phyloP scores from a whole-genome alignment of 2,797 vertebrate genomes.

The Enteromius viviparus region DNA sequence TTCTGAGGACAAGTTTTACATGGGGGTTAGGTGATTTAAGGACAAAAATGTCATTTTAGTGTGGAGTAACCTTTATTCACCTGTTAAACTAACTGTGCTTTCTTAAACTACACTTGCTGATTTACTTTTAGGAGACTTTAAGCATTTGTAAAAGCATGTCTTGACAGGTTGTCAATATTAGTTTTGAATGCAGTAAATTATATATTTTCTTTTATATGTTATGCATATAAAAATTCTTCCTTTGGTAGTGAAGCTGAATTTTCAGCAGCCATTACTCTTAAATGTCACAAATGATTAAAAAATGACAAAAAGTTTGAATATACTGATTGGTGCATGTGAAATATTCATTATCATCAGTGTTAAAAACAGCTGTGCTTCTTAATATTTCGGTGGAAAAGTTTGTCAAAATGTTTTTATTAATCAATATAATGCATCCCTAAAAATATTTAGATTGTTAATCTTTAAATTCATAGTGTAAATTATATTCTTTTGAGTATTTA shows the following conservation, averaged over 20 bases:
- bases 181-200: not conserved
- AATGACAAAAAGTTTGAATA: not conserved
- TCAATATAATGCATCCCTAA: not conserved
- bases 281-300: not conserved
- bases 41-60: no score
- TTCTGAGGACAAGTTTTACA: no score
- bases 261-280: not conserved
- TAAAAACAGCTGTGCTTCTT: not conserved
- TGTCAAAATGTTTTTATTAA: not conserved
- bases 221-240: not conserved
- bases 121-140: not conserved
- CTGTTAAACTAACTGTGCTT: not conserved
- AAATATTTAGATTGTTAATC: no score
- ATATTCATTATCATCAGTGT: not conserved
- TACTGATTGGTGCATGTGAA: not conserved
- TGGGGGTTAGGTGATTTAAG: no score
- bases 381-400: not conserved
- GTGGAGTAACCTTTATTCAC: no score
- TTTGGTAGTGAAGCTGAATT: not conserved
- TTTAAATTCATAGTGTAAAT: not conserved
- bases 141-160: not conserved
- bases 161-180: not conserved
- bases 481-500: not conserved
- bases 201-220: not conserved
- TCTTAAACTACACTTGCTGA: not conserved